phyloP scores from a whole-genome alignment of 2,888 invertebrate species.

The Aspidapion aeneum region DNA sequence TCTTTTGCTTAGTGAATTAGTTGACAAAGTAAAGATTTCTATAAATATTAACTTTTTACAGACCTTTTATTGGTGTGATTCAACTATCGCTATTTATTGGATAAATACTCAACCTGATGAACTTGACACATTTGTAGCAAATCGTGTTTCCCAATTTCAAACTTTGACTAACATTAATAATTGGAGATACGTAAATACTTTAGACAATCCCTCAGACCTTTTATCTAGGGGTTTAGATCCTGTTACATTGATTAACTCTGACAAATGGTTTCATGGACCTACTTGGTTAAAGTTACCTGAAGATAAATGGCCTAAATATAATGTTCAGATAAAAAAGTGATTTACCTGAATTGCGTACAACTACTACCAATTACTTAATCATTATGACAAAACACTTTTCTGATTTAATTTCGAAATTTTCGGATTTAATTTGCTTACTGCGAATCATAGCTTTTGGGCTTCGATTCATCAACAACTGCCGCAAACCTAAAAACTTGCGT shows the following conservation, averaged over 20 bases:
- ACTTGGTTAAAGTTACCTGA: constrained; percentile 2
- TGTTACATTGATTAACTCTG: too few species aligned
- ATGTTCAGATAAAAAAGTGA: background rate
- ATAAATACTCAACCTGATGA: constrained; percentile 4
- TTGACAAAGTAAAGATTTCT: background rate
- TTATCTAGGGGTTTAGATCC: background rate
- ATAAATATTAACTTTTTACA: background rate
- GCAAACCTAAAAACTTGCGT: background rate
- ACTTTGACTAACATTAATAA: background rate
- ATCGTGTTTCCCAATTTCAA: constrained; percentile 9
- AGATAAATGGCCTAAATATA: constrained; percentile 1
- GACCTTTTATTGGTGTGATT: constrained; percentile 10
- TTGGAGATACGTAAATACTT: constrained; percentile 10
- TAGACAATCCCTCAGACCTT: constrained; percentile 8
- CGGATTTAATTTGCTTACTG: background rate
- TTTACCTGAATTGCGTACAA: background rate
- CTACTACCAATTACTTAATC: background rate
- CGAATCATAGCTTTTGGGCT: background rate
- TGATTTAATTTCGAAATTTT: background rate
- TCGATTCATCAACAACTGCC: background rate
- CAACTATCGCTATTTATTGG: constrained; percentile 13
- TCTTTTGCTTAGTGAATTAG: background rate
- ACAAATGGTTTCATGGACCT: constrained; percentile 1
- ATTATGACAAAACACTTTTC: background rate
- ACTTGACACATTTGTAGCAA: constrained; percentile 14